Evolutionary conservation across 1,140 invertebrate species (phyloP), one percentile per base, ranked within the genome.

Genomic region (Dinoponera quadriceps): DNA sequence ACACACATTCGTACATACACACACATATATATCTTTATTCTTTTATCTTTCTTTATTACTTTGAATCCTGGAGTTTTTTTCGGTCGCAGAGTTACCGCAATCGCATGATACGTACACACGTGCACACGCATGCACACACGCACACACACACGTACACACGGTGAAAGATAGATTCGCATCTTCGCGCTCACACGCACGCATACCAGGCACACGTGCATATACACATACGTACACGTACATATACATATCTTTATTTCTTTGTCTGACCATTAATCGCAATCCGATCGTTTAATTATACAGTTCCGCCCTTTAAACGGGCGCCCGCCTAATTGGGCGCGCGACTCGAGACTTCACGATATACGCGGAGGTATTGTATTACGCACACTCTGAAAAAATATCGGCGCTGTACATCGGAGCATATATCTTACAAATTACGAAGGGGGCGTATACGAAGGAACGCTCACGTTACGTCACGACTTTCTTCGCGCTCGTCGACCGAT

Each of bases 311-410:
- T 20, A 51, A 74, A 60, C 18, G 68, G 78, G n/a, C 49, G 25
- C 38, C 55, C 75, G 63, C 51, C 60, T 73, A 62, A 73, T 83
- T 65, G 62, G 13, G 44, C n/a, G n/a, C n/a, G n/a, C n/a, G 38
- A 27, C 29, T 78, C 89, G 88, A 91, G 33, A 80, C 65, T 93
- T 93, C 87, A 89, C 87, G 84, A 89, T 90, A 89, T 90, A 91
- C 85, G 85, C 74, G 77, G 85, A 85, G 78, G 68, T 85, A 85
- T 73, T 82, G 72, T 69, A 82, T 85, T 87, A 86, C 72, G 83
- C 88, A 81, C 89, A 90, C 89, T 91, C 91, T 93, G 92, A 91
- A 93, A 93, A 93, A 93, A 93, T 93, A 93, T 93, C 88, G 90
- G 91, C 90, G 90, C 91, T 93, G 91, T 93, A 90, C 91, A 92